Base-by-base conservation (phyloP, 2,797 vertebrate genomes). In the Girardinus metallicus region DNA sequence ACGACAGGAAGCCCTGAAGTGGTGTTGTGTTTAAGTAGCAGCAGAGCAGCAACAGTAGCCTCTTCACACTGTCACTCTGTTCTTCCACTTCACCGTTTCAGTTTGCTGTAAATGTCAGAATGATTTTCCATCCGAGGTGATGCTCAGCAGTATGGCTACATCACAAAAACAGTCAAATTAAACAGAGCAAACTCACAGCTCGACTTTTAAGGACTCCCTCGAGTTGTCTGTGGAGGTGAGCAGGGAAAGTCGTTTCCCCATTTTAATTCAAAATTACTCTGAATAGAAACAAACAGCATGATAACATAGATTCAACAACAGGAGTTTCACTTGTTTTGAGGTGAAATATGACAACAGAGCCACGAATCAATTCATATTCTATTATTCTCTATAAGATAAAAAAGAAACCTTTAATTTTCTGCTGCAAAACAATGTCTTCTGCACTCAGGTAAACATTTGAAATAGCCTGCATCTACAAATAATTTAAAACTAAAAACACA, bases 71-170 rank as follows among this genome's bases (percentile, higher is more conserved):
- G 78, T 75, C 81, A 62, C 82, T 81, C 44, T 46, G 31, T n/a
- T 73, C 41, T 46, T 78, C 21, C 76, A 51, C 70, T 51, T 26
- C 78, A n/a, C 43, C 18, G 34, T 44, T 46, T 77, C 80, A 75
- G 9, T 68, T 72, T 57, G 41, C 83, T 81, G 78, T 49, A 81
- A 83, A 85, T 73, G 83, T 87, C 78, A 79, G 15, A 72, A 76
- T 31, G 51, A 75, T 36, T 85, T 83, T 76, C 60, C 80, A 15
- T 74, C 73, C 5, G 21, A 16, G 12, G 76, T 7, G 70, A 76
- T 1, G 74, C 15, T 73, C 34, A 8, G 46, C 11, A 23, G 64
- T 26, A 41, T 5, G 21, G 26, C 31, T 1, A 16, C 29, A 60
- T 70, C 78, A 62, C 60, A 46, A 41, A 31, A 72, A 15, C 41